A percentile compares a stretch with the other conserved stretches of the same genome.
These are phyloP conservation scores for Platyscapa corneri DNA, from an alignment of 1,140 invertebrate genomes.

Conservation along the genomic window DNA sequence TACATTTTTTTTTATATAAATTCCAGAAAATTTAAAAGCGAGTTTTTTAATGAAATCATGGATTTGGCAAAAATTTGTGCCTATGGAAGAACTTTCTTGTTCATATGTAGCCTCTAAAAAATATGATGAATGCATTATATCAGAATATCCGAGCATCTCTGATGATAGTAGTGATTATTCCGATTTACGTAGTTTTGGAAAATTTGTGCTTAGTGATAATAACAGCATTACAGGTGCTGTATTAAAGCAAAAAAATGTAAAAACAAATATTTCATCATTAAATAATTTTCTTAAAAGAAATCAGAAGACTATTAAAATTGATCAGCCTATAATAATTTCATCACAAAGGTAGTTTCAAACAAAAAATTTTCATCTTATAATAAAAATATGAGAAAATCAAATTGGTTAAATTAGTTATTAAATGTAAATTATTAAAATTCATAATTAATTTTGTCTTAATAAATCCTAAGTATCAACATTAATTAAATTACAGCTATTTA, in stretches of 20 bases:
- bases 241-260: background rate
- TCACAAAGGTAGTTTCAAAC: conserved; percentile 23
- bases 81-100: conserved; percentile 66
- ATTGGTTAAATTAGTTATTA: too few species aligned
- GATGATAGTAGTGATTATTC: conserved; percentile 58
- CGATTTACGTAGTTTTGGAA: conserved; percentile 39
- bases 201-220: conserved; percentile 23
- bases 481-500: too few species aligned
- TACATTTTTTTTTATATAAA: background rate
- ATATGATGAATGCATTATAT: conserved; percentile 57
- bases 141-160: conserved; percentile 52
- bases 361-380: too few species aligned
- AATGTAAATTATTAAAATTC: too few species aligned
- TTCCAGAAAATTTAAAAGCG: conserved; percentile 51
- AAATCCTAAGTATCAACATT: too few species aligned
- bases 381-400: background rate
- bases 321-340: background rate
- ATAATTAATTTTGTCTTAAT: too few species aligned
- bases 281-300: background rate
- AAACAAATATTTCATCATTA: background rate
- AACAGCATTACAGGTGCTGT: conserved; percentile 25
- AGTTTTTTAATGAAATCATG: conserved; percentile 55
- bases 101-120: conserved; percentile 64
- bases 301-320: background rate
- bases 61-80: conserved; percentile 52